Conservation (phyloP, 2,797 vertebrate species). For the Lagodon rhomboides region DNA sequence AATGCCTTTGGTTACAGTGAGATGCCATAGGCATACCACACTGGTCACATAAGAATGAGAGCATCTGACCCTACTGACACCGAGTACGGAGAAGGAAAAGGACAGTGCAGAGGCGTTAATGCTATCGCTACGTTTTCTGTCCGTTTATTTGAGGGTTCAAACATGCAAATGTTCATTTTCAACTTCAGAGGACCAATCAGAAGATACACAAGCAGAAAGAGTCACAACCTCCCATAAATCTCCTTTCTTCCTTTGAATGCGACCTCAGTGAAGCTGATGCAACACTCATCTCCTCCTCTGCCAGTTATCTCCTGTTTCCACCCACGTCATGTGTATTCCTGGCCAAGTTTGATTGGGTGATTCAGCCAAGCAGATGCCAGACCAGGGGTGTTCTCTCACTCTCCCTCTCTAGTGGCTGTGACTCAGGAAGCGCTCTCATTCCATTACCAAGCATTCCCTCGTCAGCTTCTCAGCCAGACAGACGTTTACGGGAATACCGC, state of each 20-base stretch:
- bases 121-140: not conserved
- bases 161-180: conserved; percentile 13
- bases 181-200: conserved; percentile 34
- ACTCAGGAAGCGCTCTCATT: conserved; percentile 77
- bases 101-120: not conserved
- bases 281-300: conserved; percentile 49
- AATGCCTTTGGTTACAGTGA: conserved; percentile 76
- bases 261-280: conserved; percentile 49
- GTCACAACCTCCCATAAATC: conserved; percentile 35
- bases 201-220: conserved; percentile 10
- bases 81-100: conserved; percentile 27
- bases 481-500: conserved; percentile 84
- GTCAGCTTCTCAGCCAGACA: conserved; percentile 65
- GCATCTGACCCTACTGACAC: conserved; percentile 57
- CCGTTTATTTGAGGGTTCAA: conserved; percentile 6
- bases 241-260: conserved; percentile 33
- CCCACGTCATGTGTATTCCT: conserved; percentile 46
- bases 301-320: conserved; percentile 62
- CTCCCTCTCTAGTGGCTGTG: conserved; percentile 68
- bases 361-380: conserved; percentile 72
- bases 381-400: conserved; percentile 65
- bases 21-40: conserved; percentile 72
- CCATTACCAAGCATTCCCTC: conserved; percentile 77
- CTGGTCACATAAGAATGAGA: conserved; percentile 73
- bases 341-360: conserved; percentile 70